Percentiles rank a stretch among this genome's conserved stretches.
phyloP scores from a whole-genome alignment of 2,888 invertebrate species.

The Eupithecia abbreviata region DNA sequence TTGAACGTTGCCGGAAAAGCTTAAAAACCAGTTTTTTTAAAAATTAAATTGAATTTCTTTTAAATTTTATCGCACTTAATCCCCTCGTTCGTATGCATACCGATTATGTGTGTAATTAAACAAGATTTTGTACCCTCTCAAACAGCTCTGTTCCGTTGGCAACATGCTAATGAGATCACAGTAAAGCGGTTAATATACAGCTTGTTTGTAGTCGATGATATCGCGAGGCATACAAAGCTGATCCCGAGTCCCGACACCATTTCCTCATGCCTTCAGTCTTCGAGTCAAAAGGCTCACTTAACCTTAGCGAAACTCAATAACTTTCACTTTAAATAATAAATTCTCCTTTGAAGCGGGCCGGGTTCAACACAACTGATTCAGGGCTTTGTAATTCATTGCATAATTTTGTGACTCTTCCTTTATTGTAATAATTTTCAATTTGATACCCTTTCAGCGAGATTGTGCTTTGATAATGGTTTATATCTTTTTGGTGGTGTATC shows the following conservation, averaged over 20 bases:
- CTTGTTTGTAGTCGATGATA: slow-evolving; percentile 35
- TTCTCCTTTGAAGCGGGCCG: slow-evolving; percentile 75
- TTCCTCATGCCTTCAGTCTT: slow-evolving; percentile 35
- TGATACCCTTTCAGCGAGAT: slow-evolving; percentile 31
- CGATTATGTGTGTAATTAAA: neutral
- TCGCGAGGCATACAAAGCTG: slow-evolving; percentile 33
- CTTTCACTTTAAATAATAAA: slow-evolving; percentile 82
- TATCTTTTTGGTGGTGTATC: slow-evolving; percentile 1
- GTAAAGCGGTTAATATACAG: slow-evolving; percentile 32
- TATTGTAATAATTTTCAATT: slow-evolving; percentile 34
- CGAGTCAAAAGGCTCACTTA: slow-evolving; percentile 80
- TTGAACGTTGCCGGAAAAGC: neutral
- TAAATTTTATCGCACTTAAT: neutral
- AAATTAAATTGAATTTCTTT: neutral
- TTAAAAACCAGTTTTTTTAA: neutral
- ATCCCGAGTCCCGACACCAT: slow-evolving; percentile 30
- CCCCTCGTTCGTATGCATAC: neutral
- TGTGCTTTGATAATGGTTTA: slow-evolving; percentile 21
- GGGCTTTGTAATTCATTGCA: slow-evolving; percentile 62
- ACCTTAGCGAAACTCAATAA: slow-evolving; percentile 82
- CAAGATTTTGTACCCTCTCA: neutral
- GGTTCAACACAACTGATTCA: slow-evolving; percentile 68
- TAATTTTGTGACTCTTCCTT: slow-evolving; percentile 48
- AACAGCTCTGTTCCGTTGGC: slow-evolving; percentile 18
- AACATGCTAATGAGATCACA: slow-evolving; percentile 31